Evolutionary conservation across 2,113 vertebrate species (phyloP).

Genomic region (Montifringilla adamsi): DNA sequence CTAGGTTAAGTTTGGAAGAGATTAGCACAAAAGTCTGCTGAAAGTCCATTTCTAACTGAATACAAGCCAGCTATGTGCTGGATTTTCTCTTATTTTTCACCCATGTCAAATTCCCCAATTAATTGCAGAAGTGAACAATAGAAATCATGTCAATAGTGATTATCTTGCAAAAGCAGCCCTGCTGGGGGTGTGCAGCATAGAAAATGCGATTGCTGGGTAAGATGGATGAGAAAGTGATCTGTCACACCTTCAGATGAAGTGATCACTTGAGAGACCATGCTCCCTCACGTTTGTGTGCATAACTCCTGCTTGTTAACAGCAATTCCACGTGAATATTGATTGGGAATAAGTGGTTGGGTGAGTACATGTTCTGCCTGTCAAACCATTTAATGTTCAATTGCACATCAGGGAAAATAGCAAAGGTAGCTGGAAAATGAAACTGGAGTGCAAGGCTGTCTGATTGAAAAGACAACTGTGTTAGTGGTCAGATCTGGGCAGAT

Average conservation of each 20-base stretch:
- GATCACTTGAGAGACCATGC: background rate
- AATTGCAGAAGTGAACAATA: background rate
- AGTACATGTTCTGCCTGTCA: conserved; percentile 24
- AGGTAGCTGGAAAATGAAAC: background rate
- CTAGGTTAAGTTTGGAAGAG: background rate
- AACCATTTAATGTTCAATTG: conserved; percentile 29
- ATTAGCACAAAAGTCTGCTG: background rate
- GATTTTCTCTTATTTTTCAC: background rate
- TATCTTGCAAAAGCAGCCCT: background rate
- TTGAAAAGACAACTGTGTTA: background rate
- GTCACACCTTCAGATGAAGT: background rate
- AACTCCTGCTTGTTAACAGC: conserved; percentile 25
- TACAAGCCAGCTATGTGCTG: background rate
- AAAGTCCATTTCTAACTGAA: background rate
- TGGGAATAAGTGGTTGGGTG: conserved; percentile 3
- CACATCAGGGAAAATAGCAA: background rate
- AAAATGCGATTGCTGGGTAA: background rate
- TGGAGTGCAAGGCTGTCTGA: rapidly evolving
- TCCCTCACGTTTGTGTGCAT: background rate
- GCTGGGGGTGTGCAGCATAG: background rate
- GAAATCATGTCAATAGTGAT: background rate
- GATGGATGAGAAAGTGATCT: background rate
- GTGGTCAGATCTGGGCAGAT: background rate
- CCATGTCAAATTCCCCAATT: background rate
- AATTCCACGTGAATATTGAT: conserved; percentile 24